These are phyloP conservation scores for Trematocara unimaculatum DNA, from an alignment of 2,113 vertebrate species.

Conservation along the genomic window DNA sequence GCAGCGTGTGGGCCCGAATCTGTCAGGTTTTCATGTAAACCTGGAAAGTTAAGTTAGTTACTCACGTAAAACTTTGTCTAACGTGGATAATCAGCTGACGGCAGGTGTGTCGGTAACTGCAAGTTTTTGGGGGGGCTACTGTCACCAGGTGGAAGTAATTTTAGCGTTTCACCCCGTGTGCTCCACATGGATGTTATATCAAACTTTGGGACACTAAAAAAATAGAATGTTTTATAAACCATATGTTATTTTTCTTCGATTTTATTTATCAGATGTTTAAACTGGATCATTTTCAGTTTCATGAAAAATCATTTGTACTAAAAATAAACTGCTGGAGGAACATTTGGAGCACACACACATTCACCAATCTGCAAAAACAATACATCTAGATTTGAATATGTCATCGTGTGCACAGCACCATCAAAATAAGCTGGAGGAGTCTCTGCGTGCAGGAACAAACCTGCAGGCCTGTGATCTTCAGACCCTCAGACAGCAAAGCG, in stretches of 20 bases:
- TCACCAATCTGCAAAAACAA: background rate
- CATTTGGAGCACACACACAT: background rate
- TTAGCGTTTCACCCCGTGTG: background rate
- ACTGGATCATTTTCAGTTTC: background rate
- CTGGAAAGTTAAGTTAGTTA: rapidly evolving
- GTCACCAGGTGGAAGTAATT: background rate
- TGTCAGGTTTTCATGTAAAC: background rate
- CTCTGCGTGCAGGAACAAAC: rapidly evolving
- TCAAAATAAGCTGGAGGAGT: background rate
- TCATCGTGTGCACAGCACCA: background rate
- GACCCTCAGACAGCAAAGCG: background rate
- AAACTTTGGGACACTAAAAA: rapidly evolving
- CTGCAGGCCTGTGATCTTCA: background rate
- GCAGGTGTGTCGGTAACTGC: background rate
- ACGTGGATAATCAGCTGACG: background rate
- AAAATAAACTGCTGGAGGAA: background rate
- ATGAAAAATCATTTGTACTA: background rate
- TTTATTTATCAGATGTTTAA: background rate
- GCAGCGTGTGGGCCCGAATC: background rate
- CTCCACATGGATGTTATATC: background rate
- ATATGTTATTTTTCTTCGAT: background rate
- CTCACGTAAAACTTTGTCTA: rapidly evolving
- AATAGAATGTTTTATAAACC: background rate
- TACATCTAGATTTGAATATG: background rate
- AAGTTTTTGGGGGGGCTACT: rapidly evolving